Base-by-base conservation (phyloP, 2,113 vertebrate species). In the Lagopus muta region DNA sequence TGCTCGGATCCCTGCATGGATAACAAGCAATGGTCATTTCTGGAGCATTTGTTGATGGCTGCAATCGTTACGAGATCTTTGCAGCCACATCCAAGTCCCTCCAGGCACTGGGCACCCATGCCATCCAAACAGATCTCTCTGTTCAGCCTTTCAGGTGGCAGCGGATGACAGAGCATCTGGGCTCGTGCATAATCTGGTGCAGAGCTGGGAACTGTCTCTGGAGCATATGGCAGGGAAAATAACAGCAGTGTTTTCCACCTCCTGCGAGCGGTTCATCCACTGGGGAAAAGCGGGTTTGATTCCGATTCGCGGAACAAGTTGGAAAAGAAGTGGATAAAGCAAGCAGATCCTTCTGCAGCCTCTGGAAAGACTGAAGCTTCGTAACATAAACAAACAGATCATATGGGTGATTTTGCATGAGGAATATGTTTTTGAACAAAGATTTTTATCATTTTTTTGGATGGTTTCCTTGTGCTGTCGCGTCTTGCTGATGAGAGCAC, bases 191-290 rank as follows among this genome's bases (percentile, higher is more conserved):
- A 86, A 90, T 94, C 80, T 13, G 25, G 75, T 72, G 91, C 82
- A 78, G 93, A 88, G 73, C 93, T 94, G 93, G 92, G 88, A 94
- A 78, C 73, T 78, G 62, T 86, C 95, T 94, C 2, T 0, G 82
- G 93, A 95, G 88, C 92, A 95, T 86, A 97, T 95, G 96, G 93
- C 94, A 94, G 88, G 88, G 91, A 95, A 96, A 95, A 95, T 88
- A 95, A 92, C 95, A 95, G 86, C 95, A 93, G 80, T 69, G 90
- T 82, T 92, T 89, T 62, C 87, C 87, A 88, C 82, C 89, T 89
- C 47, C 92, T 92, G 79, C 2, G 0, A 85, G 84, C 55, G 84
- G 85, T 65, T 88, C 94, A 93, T 77, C 86, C 88, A 88, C 90
- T 92, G 69, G 76, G 92, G 95, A 81, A 20, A 81, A 90, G 86